phyloP scores from a whole-genome alignment of 2,113 vertebrate species.

The Eira barbara region DNA sequence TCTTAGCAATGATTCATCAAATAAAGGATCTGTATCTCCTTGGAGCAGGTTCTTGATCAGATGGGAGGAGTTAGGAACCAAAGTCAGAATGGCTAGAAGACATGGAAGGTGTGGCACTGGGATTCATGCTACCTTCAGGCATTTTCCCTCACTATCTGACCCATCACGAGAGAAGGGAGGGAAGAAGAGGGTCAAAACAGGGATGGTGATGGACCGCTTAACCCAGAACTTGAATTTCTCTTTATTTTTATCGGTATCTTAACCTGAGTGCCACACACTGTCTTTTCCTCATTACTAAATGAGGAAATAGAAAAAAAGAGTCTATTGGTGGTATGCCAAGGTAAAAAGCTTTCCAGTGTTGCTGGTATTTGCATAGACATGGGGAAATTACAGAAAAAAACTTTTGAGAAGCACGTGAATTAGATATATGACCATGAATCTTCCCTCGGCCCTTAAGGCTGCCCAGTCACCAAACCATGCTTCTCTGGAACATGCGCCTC shows the following conservation, averaged over 20 bases:
- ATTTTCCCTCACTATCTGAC: neutral
- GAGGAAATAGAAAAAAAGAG: neutral
- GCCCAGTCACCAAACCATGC: neutral
- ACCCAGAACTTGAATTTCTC: neutral
- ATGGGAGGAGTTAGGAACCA: neutral
- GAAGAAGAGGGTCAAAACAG: neutral
- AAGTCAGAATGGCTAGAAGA: neutral
- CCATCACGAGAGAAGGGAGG: neutral
- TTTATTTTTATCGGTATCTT: neutral
- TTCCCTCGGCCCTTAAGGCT: neutral
- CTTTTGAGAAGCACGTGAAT: neutral
- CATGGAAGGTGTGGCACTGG: neutral
- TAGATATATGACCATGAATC: neutral
- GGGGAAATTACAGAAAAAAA: neutral
- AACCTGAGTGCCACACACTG: neutral
- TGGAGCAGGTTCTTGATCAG: neutral
- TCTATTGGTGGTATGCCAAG: neutral
- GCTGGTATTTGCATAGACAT: neutral
- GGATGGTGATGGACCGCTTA: neutral
- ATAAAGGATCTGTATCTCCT: neutral
- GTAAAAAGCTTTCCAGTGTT: neutral
- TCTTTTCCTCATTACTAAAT: neutral
- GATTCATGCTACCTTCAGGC: neutral
- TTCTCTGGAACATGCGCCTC: neutral
- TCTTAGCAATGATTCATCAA: neutral